These are phyloP conservation scores for Macrosteles quadrilineatus DNA, from an alignment of 1,140 invertebrate species.

Conservation along the genomic window DNA sequence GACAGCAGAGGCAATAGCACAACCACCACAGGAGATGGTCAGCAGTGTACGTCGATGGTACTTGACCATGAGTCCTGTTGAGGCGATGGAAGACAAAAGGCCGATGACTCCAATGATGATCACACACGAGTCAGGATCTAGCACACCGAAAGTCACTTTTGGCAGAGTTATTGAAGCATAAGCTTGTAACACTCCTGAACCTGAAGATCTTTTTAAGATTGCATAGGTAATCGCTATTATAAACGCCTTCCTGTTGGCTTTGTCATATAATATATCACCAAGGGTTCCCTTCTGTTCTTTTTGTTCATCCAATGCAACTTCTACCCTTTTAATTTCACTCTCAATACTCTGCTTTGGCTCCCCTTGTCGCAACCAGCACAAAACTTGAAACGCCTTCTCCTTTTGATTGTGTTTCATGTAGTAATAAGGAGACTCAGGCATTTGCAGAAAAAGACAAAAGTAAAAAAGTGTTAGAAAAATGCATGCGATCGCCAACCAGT, in stretches of 20 bases:
- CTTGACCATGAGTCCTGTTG: slow-evolving; percentile 47
- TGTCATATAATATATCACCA: slow-evolving; percentile 36
- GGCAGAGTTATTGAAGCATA: slow-evolving; percentile 42
- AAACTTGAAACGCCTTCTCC: slow-evolving; percentile 61
- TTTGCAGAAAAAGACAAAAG: slow-evolving; percentile 64
- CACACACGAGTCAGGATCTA: slow-evolving; percentile 32
- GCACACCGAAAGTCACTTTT: slow-evolving; percentile 28
- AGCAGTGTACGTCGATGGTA: slow-evolving; percentile 53
- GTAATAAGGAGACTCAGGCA: slow-evolving; percentile 82
- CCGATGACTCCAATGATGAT: slow-evolving; percentile 35
- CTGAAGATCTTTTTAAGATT: slow-evolving; percentile 39
- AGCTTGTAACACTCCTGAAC: slow-evolving; percentile 39
- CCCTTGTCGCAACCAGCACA: slow-evolving; percentile 62
- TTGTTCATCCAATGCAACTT: slow-evolving; percentile 32
- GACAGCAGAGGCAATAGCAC: slow-evolving; percentile 27
- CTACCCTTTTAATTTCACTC: slow-evolving; percentile 35
- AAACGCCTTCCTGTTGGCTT: slow-evolving; percentile 37
- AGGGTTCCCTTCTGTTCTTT: slow-evolving; percentile 36
- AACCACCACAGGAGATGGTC: slow-evolving; percentile 49
- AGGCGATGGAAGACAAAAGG: slow-evolving; percentile 40
- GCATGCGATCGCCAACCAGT: slow-evolving; percentile 63
- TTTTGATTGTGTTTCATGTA: slow-evolving; percentile 60
- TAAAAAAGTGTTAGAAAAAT: slow-evolving; percentile 62
- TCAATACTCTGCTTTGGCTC: slow-evolving; percentile 29
- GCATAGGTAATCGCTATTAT: slow-evolving; percentile 38